Base-by-base conservation (phyloP, 1,140 invertebrate genomes). In the Dryas iulia region DNA sequence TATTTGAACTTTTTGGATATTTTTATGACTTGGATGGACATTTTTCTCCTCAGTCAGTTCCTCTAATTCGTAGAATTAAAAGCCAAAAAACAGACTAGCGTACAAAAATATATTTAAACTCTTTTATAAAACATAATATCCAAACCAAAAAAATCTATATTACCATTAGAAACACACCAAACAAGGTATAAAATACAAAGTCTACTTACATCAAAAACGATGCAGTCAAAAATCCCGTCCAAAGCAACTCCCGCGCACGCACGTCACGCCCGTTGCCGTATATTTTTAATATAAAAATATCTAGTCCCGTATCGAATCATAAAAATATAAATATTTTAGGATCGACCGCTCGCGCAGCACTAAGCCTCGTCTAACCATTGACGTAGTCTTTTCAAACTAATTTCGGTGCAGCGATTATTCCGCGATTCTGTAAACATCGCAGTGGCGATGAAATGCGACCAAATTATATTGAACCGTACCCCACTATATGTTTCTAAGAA, bases 341-440 rank as follows among this genome's bases (percentile, higher is more conserved):
- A 89, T 78, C 76, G 78, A 86, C 76, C 82, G 86, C 82, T 77
- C 83, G 86, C 79, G 79, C 82, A 78, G 73, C 78, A 72, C 76
- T 75, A 76, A 80, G 79, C 80, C 72, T 74, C 86, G 86, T 78
- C 87, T 85, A 77, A 75, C 78, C 87, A 90, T 90, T 91, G 89
- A 91, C 89, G 89, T 86, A 90, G 88, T 82, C 89, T 78, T 87
- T 89, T 86, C 85, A 67, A 82, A 91, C 89, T 91, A 91, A 91
- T 84, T 91, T 86, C 84, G 85, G 83, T 91, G 86, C 86, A 90
- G 83, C 86, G 82, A 81, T 80, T 87, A 91, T 91, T 89, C 89
- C 89, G 79, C 84, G 86, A 86, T 90, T 88, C 86, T 88, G 89
- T 91, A 91, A 91, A 91, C 89, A 91, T 76, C 77, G 75, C 77